Conservation (phyloP, 2,888 invertebrate species). For the Hirtodrosophila trivittata region DNA sequence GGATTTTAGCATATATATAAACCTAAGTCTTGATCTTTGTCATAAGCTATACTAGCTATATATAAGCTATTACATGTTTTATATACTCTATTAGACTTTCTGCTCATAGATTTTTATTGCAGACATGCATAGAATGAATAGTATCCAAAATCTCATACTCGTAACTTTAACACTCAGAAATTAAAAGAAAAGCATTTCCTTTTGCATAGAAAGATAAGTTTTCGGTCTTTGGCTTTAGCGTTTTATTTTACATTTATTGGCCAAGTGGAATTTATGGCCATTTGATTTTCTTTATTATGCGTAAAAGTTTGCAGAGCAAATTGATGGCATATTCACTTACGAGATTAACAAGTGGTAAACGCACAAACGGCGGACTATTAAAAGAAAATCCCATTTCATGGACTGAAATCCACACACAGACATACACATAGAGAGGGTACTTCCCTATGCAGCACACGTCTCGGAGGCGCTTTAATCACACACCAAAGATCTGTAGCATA, state of each 20-base stretch:
- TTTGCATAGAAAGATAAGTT: too few species aligned
- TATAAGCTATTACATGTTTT: too few species aligned
- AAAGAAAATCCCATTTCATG: conserved; percentile 60
- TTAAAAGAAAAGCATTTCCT: conserved; percentile 4
- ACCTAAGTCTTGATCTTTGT: too few species aligned
- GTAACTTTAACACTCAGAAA: conserved; percentile 1
- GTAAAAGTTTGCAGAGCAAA: conserved; percentile 26
- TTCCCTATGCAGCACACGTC: conserved; percentile 63
- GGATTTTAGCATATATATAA: too few species aligned
- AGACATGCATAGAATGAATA: too few species aligned
- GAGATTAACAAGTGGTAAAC: conserved; percentile 40
- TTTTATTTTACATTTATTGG: neutral
- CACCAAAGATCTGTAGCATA: conserved; percentile 65
- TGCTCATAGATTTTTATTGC: too few species aligned
- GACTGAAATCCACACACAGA: conserved; percentile 20
- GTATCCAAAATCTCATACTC: too few species aligned
- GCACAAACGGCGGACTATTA: conserved; percentile 34
- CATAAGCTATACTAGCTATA: too few species aligned
- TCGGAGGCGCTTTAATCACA: conserved; percentile 49
- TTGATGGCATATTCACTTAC: conserved; percentile 53
- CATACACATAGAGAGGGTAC: conserved; percentile 3
- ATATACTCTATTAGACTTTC: too few species aligned
- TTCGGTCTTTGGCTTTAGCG: neutral
- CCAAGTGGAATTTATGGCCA: conserved; percentile 14
- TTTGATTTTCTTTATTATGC: conserved; percentile 33